These are phyloP conservation scores for Spongia lamella DNA, from an alignment of 37 sponge, comb jelly and placozoan species.

Conservation along the genomic window DNA sequence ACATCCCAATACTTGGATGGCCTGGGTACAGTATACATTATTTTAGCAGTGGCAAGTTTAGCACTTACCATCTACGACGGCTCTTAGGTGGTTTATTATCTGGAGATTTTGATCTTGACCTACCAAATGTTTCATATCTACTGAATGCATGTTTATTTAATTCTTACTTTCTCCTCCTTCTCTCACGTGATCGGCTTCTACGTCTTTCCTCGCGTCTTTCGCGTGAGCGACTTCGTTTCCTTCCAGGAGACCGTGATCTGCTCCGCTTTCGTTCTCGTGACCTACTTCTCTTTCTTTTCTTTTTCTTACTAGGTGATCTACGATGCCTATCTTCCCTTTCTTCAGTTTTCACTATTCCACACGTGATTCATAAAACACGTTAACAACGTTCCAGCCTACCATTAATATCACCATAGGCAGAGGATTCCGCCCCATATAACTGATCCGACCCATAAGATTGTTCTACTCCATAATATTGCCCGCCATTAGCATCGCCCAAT, in stretches of 20 bases:
- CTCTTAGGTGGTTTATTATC: constrained; percentile 38
- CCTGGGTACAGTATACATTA: constrained; percentile 18
- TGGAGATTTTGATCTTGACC: not conserved
- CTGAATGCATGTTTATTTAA: not conserved
- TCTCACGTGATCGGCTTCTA: constrained; percentile 6
- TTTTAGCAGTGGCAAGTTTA: not conserved
- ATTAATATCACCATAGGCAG: not conserved
- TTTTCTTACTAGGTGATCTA: constrained; percentile 8
- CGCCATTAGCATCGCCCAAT: too few relatives aligned
- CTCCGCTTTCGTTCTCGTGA: not conserved
- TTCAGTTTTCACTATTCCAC: constrained; percentile 26
- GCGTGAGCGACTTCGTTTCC: constrained; percentile 7
- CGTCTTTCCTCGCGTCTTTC: constrained; percentile 5
- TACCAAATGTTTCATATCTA: not conserved
- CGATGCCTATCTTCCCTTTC: constrained; percentile 14
- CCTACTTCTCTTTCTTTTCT: constrained; percentile 30
- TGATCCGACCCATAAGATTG: too few relatives aligned
- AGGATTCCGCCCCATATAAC: not conserved
- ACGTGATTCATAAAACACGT: constrained; percentile 1
- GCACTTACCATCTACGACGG: constrained; percentile 26
- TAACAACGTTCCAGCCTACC: too few relatives aligned
- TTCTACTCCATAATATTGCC: too few relatives aligned
- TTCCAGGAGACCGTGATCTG: constrained; percentile 2
- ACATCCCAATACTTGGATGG: constrained; percentile 91
- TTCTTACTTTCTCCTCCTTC: not conserved